These are phyloP conservation scores for Oegoconia quadripuncta DNA, from an alignment of 2,888 invertebrate species.

Conservation along the genomic window DNA sequence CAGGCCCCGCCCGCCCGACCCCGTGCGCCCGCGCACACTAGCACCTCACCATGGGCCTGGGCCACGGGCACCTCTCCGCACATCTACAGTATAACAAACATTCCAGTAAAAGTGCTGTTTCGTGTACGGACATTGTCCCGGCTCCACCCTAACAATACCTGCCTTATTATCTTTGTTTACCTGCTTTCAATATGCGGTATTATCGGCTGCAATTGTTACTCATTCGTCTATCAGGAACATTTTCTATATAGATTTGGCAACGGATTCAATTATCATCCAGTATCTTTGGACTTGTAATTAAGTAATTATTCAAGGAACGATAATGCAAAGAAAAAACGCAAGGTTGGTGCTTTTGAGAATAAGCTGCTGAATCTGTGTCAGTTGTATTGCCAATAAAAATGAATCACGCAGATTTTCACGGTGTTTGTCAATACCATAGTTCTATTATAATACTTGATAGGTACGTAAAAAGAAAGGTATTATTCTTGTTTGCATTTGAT, in stretches of 20 bases:
- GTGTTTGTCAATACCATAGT: constrained; percentile 10
- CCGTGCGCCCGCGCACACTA: constrained; percentile 42
- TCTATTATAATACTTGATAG: background rate
- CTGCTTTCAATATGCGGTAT: no score
- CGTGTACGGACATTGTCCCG: constrained; percentile 41
- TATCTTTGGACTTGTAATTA: no score
- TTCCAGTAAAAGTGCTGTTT: constrained; percentile 75
- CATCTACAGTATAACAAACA: constrained; percentile 51
- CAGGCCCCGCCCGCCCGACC: constrained; percentile 51
- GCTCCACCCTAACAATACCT: background rate
- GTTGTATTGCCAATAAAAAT: constrained; percentile 28
- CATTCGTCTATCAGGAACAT: no score
- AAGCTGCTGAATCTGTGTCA: constrained; percentile 32
- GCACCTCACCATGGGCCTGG: constrained; percentile 30
- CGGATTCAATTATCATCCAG: no score
- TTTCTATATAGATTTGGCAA: no score
- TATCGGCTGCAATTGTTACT: no score
- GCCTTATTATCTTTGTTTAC: background rate
- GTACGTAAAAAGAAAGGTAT: background rate
- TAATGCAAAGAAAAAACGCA: no score
- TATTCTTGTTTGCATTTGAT: background rate
- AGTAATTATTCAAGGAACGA: no score
- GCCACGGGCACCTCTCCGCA: constrained; percentile 25
- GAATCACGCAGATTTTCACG: constrained; percentile 28
- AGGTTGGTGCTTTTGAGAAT: constrained; percentile 19